Conservation (phyloP, 2,888 invertebrate genomes). For the Pterostichus madidus region DNA sequence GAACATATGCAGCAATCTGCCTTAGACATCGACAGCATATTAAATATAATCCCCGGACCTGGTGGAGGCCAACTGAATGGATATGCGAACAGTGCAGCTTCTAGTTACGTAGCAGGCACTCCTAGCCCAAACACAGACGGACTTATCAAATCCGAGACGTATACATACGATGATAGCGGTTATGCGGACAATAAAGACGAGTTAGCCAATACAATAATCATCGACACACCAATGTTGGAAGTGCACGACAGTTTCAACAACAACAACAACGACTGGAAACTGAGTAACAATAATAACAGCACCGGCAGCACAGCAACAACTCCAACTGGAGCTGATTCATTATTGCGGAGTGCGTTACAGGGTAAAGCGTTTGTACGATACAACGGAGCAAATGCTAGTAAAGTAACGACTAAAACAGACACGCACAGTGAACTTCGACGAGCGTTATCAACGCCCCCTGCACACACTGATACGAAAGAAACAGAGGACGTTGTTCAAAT, state of each 20-base stretch:
- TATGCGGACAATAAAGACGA: slow-evolving; percentile 84
- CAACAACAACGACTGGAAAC: slow-evolving; percentile 91
- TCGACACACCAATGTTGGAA: slow-evolving; percentile 81
- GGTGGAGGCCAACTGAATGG: slow-evolving; percentile 80
- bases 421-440: slow-evolving; percentile 80
- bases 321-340: slow-evolving; percentile 81
- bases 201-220: slow-evolving; percentile 75
- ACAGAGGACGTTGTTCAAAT: slow-evolving; percentile 67
- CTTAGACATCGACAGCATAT: slow-evolving; percentile 89
- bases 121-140: slow-evolving; percentile 80
- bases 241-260: slow-evolving; percentile 81
- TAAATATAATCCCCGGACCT: slow-evolving; percentile 85
- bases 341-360: slow-evolving; percentile 90
- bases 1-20: slow-evolving; percentile 81
- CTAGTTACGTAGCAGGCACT: slow-evolving; percentile 79
- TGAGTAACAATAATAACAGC: slow-evolving; percentile 84
- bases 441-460: slow-evolving; percentile 78
- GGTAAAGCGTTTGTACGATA: slow-evolving; percentile 80
- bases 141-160: slow-evolving; percentile 85
- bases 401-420: slow-evolving; percentile 72
- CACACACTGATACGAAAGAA: slow-evolving; percentile 75
- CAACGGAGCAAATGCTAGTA: slow-evolving; percentile 73
- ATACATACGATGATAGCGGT: slow-evolving; percentile 88
- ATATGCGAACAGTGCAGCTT: slow-evolving; percentile 78
- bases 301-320: slow-evolving; percentile 69